Evolutionary conservation across 2,797 vertebrate species (phyloP).

Genomic region (Miichthys miiuy): DNA sequence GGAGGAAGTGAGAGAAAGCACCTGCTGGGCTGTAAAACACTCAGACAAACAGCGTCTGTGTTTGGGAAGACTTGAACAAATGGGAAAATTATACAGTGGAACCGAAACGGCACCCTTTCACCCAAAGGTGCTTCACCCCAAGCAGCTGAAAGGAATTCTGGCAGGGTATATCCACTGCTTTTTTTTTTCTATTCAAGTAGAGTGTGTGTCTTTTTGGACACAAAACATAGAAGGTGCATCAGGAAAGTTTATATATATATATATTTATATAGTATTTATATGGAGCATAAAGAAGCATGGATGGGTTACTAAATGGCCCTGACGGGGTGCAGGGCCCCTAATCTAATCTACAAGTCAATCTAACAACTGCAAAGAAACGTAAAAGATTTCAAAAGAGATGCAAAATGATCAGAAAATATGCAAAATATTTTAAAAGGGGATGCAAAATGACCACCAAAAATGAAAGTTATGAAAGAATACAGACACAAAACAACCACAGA

Average conservation of each 20-base stretch:
- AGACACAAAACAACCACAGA: neutral
- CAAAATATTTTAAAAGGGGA: no score
- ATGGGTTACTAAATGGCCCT: neutral
- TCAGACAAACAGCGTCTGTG: constrained; percentile 76
- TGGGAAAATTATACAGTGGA: constrained; percentile 82
- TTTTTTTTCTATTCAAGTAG: neutral
- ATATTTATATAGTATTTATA: neutral
- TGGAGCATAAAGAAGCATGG: neutral
- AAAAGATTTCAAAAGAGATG: neutral
- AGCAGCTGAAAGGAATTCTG: constrained; percentile 6
- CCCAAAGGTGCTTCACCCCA: constrained; percentile 50
- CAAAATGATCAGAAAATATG: neutral
- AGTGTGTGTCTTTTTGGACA: neutral
- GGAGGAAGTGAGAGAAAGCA: constrained; percentile 58
- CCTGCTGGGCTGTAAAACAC: constrained; percentile 76
- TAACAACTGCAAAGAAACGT: neutral
- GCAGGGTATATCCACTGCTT: neutral
- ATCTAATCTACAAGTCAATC: no score
- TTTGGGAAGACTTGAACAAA: constrained; percentile 77
- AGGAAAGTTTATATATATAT: neutral
- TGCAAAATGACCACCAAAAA: neutral
- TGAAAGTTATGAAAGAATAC: neutral
- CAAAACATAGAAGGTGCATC: no score
- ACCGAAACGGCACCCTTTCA: constrained; percentile 55
- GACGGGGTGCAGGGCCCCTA: neutral